Evolutionary conservation across 2,113 vertebrate genomes (phyloP).

Genomic region (Pelodiscus sinensis): DNA sequence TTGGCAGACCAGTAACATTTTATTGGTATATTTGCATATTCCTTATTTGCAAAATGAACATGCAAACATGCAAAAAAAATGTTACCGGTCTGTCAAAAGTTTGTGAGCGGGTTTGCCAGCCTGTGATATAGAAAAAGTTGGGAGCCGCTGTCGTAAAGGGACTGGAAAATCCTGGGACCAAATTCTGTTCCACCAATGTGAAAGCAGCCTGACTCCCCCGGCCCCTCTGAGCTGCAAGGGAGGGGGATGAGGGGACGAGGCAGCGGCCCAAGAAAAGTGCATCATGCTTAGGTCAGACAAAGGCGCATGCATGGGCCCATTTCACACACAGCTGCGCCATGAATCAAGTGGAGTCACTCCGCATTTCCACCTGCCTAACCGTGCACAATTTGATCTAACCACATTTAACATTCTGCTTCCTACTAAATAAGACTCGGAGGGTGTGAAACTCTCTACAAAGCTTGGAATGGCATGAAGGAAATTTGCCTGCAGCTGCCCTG

Average conservation of each 20-base stretch:
- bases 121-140: no score
- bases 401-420: neutral
- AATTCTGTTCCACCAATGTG: neutral
- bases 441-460: neutral
- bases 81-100: no score
- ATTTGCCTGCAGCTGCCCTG: neutral
- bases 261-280: no score
- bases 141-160: no score
- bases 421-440: neutral
- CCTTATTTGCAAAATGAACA: no score
- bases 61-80: no score
- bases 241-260: no score
- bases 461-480: neutral
- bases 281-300: no score
- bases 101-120: no score
- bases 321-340: neutral
- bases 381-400: neutral
- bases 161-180: neutral
- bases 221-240: neutral
- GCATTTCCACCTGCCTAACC: neutral
- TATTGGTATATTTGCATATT: no score
- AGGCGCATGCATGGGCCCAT: neutral
- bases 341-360: neutral
- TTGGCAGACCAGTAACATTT: no score
- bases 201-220: neutral